These are phyloP conservation scores for Calidris pygmaea DNA, from an alignment of 2,113 vertebrate genomes.

Conservation along the genomic window DNA sequence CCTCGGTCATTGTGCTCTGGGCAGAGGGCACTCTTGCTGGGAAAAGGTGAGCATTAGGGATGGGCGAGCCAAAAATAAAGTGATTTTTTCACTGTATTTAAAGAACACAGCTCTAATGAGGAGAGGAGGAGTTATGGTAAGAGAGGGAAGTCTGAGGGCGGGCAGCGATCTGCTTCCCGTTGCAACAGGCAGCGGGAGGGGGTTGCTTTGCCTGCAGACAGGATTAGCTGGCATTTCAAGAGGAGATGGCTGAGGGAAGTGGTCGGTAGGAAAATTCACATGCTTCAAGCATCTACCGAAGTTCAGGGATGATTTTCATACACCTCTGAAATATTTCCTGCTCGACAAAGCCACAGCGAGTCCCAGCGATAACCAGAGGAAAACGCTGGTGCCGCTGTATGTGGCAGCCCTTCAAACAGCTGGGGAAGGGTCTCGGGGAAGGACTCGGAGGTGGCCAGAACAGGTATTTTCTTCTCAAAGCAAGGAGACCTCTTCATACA, in stretches of 20 bases:
- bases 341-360: neutral
- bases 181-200: neutral
- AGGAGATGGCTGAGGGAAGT: neutral
- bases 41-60: neutral
- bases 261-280: neutral
- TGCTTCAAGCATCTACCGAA: neutral
- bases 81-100: neutral
- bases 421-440: fast-evolving
- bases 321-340: neutral
- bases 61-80: neutral
- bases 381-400: fast-evolving
- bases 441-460: neutral
- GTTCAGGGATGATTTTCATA: neutral
- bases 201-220: neutral
- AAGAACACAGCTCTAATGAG: neutral
- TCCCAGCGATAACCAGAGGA: neutral
- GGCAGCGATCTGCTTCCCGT: neutral
- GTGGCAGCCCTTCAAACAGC: neutral
- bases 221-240: neutral
- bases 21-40: neutral
- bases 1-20: fast-evolving
- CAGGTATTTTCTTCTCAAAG: neutral
- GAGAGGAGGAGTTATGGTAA: neutral
- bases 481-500: neutral
- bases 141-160: neutral